A percentile compares a stretch with the other conserved stretches of the same genome.
phyloP scores from a whole-genome alignment of 2,888 invertebrate species.

The Acholoe squamosa region DNA sequence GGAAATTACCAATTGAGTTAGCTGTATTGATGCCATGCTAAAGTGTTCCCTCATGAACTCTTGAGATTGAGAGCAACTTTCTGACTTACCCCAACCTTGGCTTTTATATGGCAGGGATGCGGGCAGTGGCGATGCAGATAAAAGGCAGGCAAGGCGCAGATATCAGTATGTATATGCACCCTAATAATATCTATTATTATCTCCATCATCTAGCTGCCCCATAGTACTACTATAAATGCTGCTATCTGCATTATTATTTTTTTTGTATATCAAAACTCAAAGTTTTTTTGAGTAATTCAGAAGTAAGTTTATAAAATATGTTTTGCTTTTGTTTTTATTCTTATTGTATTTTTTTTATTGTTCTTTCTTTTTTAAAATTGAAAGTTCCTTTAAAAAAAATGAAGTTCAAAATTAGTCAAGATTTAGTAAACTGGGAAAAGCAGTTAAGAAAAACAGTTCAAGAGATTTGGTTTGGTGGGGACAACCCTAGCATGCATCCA shows the following conservation, averaged over 20 bases:
- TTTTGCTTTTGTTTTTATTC: neutral
- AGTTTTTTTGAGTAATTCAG: neutral
- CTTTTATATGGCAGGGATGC: constrained; percentile 62
- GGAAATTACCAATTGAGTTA: constrained; percentile 21
- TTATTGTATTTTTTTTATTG: neutral
- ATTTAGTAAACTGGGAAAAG: neutral
- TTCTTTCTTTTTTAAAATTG: neutral
- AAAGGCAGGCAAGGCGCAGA: constrained; percentile 58
- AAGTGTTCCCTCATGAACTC: neutral
- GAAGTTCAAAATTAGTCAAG: no score
- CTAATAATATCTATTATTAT: constrained; percentile 45
- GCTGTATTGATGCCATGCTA: constrained; percentile 56
- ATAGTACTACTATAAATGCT: constrained; percentile 41
- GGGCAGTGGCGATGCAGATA: constrained; percentile 63
- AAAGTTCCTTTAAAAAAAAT: no score
- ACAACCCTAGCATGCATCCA: neutral
- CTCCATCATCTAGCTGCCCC: constrained; percentile 53
- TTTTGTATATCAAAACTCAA: neutral
- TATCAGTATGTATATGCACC: constrained; percentile 60
- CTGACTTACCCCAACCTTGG: constrained; percentile 59
- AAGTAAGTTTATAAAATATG: neutral
- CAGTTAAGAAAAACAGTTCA: neutral
- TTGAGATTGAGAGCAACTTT: constrained; percentile 55
- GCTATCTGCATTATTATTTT: constrained; percentile 22
- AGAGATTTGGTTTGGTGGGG: neutral